These are phyloP conservation scores for Hirundichthys speculiger DNA, from an alignment of 2,113 vertebrate species.

Conservation along the genomic window DNA sequence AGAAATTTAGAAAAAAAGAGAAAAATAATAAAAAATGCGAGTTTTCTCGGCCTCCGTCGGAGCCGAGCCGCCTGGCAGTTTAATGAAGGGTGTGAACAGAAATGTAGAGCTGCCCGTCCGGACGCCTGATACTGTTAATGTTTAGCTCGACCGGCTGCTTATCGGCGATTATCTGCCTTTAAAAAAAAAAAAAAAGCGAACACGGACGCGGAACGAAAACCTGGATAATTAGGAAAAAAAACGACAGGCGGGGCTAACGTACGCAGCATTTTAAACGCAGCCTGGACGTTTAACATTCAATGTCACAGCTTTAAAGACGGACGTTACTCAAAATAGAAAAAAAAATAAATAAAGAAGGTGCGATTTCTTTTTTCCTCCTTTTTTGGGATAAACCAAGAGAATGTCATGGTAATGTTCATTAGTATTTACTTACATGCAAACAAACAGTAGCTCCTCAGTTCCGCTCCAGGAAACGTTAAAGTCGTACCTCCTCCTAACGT, in stretches of 20 bases:
- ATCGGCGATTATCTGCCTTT: slow-evolving; percentile 13
- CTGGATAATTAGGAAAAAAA: too few species aligned
- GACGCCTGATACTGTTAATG: slow-evolving; percentile 16
- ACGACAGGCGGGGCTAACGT: not conserved
- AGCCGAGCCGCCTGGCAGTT: not conserved
- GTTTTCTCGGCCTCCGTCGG: not conserved
- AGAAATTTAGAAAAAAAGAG: too few species aligned
- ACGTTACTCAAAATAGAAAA: too few species aligned
- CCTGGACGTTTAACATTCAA: not conserved
- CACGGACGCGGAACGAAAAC: too few species aligned
- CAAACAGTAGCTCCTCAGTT: slow-evolving; percentile 62
- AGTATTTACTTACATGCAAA: slow-evolving; percentile 68
- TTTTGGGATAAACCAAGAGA: not conserved
- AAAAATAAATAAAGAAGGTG: not conserved
- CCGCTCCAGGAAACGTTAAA: slow-evolving; percentile 11
- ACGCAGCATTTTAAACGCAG: slow-evolving; percentile 42
- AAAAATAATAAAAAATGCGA: not conserved
- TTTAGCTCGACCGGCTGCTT: slow-evolving; percentile 39
- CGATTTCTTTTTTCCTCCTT: rapidly evolving
- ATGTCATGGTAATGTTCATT: not conserved
- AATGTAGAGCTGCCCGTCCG: slow-evolving; percentile 8
- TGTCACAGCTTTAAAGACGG: not conserved
- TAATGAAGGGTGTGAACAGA: slow-evolving; percentile 57
- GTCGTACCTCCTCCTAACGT: slow-evolving; percentile 4
- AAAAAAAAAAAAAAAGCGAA: slow-evolving; percentile 1